Percentiles rank a stretch among this genome's conserved stretches.
These are phyloP conservation scores for Tuberolachnus salignus DNA, from an alignment of 2,888 invertebrate species.

Conservation along the genomic window DNA sequence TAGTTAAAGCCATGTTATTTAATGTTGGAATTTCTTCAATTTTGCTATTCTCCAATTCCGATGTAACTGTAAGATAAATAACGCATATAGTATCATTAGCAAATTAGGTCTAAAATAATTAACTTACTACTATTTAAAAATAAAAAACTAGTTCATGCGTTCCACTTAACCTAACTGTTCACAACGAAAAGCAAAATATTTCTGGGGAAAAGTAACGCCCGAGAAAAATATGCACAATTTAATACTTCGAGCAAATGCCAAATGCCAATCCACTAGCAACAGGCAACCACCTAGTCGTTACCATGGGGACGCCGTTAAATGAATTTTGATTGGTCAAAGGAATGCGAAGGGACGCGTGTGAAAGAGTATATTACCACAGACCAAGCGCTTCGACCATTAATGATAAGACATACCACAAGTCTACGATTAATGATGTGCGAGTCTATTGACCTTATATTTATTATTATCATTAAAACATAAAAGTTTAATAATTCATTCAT, in stretches of 20 bases:
- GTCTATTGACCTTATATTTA: no score
- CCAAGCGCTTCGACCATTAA: background rate
- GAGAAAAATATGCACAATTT: background rate
- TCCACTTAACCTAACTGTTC: no score
- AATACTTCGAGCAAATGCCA: background rate
- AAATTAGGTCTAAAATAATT: no score
- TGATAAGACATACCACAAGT: background rate
- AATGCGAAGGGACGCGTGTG: background rate
- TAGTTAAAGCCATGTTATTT: slow-evolving; percentile 7
- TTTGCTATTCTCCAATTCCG: slow-evolving; percentile 5
- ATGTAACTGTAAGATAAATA: slow-evolving; percentile 12
- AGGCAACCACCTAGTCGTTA: slow-evolving; percentile 10
- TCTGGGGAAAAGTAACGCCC: background rate
- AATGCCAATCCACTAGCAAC: background rate
- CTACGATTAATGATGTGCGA: background rate
- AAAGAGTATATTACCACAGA: no score
- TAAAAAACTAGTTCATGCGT: no score
- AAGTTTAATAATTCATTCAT: background rate
- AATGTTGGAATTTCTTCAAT: background rate
- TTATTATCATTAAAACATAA: background rate
- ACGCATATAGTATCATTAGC: background rate
- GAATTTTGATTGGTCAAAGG: background rate
- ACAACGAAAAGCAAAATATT: no score
- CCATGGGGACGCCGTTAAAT: background rate
- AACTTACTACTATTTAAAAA: no score